These are phyloP conservation scores for Cotesia typhae DNA, from an alignment of 1,140 invertebrate species.

Conservation along the genomic window DNA sequence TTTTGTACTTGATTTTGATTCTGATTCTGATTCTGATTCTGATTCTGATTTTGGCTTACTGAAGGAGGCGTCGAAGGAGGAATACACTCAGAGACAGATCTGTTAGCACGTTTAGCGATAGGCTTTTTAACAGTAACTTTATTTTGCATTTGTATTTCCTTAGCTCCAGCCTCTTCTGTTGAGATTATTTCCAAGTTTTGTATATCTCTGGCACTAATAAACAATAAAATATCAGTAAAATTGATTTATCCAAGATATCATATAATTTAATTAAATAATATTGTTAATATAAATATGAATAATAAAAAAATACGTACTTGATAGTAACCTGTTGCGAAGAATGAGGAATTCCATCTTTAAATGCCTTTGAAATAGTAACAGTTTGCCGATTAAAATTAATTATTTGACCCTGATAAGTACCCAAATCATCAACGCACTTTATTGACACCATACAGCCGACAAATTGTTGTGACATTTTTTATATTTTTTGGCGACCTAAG, in stretches of 20 bases:
- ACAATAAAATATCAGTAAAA: slow-evolving; percentile 25
- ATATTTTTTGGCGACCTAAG: too few species aligned
- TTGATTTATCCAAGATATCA: not conserved
- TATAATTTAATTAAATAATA: slow-evolving; percentile 17
- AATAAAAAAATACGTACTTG: slow-evolving; percentile 55
- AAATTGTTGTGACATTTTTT: slow-evolving; percentile 71
- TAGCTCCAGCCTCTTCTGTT: slow-evolving; percentile 57
- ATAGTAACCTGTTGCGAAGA: slow-evolving; percentile 69
- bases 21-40: too few species aligned
- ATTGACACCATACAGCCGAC: slow-evolving; percentile 82
- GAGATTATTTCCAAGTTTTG: slow-evolving; percentile 71
- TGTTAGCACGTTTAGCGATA: slow-evolving; percentile 66
- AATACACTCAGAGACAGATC: slow-evolving; percentile 65
- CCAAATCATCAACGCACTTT: slow-evolving; percentile 74
- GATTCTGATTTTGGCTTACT: slow-evolving; percentile 5
- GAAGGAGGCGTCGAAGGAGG: slow-evolving; percentile 45
- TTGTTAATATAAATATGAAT: not conserved
- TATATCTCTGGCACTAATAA: slow-evolving; percentile 70
- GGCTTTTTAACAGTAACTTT: slow-evolving; percentile 68
- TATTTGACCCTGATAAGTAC: slow-evolving; percentile 84
- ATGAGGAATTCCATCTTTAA: slow-evolving; percentile 81
- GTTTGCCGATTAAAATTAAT: slow-evolving; percentile 74
- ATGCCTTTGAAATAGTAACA: slow-evolving; percentile 80
- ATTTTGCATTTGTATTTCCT: slow-evolving; percentile 56
- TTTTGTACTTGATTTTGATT: slow-evolving; percentile 43